Conservation (phyloP, 2,113 vertebrate genomes). For the Protobothrops flavoviridis region DNA sequence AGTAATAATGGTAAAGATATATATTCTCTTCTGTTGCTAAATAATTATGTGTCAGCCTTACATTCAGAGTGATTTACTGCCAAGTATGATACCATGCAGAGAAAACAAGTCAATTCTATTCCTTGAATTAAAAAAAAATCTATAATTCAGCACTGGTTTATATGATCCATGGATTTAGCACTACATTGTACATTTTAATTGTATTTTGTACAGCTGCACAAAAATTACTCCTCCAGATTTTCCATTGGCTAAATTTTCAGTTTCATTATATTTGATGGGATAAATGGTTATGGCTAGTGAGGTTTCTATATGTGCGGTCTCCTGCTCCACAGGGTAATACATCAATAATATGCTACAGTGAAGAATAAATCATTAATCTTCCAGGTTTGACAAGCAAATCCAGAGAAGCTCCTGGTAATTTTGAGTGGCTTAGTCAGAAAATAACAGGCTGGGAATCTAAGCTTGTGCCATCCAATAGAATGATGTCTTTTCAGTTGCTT, state of each 20-base stretch:
- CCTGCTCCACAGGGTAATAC: not conserved
- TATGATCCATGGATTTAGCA: not conserved
- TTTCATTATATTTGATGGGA: not conserved
- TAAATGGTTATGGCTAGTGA: not conserved
- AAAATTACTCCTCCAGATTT: not conserved
- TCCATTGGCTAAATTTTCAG: not conserved
- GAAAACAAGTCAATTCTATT: not conserved
- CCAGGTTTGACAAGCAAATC: not conserved
- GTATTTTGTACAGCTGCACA: not conserved
- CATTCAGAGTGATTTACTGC: constrained; percentile 16
- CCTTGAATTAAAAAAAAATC: not conserved
- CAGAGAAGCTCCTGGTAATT: not conserved
- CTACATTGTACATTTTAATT: not conserved
- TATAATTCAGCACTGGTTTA: not conserved
- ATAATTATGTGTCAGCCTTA: constrained; percentile 6
- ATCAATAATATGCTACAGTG: not conserved
- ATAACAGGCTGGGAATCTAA: constrained; percentile 1
- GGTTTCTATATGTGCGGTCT: not conserved
- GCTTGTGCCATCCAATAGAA: constrained; percentile 14
- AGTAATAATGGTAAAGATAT: too few species aligned
- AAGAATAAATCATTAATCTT: not conserved
- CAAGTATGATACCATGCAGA: not conserved
- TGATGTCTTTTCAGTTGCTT: not conserved
- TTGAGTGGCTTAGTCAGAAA: constrained; percentile 21
- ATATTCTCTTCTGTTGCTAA: not conserved